Percentiles rank a stretch among this genome's conserved stretches.
These are phyloP conservation scores for Triplophysa siluroides DNA, from an alignment of 2,113 vertebrate genomes.

Conservation along the genomic window DNA sequence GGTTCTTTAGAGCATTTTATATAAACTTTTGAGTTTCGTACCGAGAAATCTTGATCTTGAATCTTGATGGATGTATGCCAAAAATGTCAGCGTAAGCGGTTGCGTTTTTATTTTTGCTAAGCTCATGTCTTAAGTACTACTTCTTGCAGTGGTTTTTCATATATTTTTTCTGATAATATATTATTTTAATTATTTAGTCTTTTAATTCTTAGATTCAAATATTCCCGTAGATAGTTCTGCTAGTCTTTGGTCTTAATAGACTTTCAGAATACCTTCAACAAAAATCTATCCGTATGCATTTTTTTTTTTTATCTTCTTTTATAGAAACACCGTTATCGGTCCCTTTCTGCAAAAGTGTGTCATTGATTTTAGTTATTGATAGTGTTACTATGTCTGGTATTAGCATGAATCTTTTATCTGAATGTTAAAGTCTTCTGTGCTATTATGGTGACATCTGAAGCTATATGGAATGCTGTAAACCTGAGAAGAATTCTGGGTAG, in stretches of 20 bases:
- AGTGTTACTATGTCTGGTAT: background rate
- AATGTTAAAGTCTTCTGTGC: background rate
- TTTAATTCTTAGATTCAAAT: slow-evolving; percentile 3
- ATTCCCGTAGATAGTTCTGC: background rate
- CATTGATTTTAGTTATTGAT: background rate
- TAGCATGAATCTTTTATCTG: too few species aligned
- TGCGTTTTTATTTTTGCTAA: background rate
- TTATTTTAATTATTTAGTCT: slow-evolving; percentile 1
- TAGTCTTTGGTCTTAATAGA: slow-evolving; percentile 4
- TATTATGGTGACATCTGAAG: background rate
- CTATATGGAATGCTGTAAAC: too few species aligned
- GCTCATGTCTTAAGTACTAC: too few species aligned
- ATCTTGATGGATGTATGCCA: too few species aligned
- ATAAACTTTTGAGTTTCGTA: slow-evolving; percentile 1
- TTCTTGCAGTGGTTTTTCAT: background rate
- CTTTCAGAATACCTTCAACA: slow-evolving; percentile 26
- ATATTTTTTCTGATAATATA: background rate
- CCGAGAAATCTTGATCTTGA: slow-evolving; percentile 23
- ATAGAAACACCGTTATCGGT: background rate
- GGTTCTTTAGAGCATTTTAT: slow-evolving; percentile 17
- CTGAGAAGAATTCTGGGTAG: too few species aligned
- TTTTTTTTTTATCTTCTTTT: too few species aligned
- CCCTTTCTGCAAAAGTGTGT: background rate
- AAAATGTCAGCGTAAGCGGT: too few species aligned
- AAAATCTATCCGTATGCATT: background rate